Conservation (phyloP, 2,113 vertebrate genomes). For the Oceanites oceanicus region DNA sequence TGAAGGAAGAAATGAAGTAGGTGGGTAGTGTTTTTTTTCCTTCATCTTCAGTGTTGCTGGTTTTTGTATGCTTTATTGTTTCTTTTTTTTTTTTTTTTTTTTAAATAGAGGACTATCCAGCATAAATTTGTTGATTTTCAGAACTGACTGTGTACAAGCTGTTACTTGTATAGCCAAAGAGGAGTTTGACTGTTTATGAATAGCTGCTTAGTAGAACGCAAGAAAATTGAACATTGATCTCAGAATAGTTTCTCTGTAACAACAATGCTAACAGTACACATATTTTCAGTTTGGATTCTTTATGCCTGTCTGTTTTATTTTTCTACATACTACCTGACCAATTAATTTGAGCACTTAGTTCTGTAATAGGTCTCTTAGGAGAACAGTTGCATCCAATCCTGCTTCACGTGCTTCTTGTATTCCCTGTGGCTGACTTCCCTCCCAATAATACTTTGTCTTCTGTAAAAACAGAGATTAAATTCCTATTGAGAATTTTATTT, state of each 20-base stretch:
- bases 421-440: neutral
- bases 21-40: neutral
- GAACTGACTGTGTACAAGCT: neutral
- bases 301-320: neutral
- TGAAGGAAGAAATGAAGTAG: neutral
- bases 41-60: neutral
- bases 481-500: neutral
- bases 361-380: neutral
- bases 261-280: neutral
- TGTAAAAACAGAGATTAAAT: neutral
- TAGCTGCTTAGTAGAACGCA: neutral
- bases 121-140: neutral
- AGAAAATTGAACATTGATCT: neutral
- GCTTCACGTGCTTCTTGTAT: neutral
- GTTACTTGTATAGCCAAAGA: neutral
- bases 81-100: neutral
- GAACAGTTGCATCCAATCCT: neutral
- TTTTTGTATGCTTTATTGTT: neutral
- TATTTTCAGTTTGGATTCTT: neutral
- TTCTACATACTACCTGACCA: neutral
- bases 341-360: neutral
- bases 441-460: neutral
- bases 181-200: neutral
- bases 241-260: neutral
- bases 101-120: neutral